Conservation (phyloP, 92 coral and sea anemone species). For the Montipora capitata region DNA sequence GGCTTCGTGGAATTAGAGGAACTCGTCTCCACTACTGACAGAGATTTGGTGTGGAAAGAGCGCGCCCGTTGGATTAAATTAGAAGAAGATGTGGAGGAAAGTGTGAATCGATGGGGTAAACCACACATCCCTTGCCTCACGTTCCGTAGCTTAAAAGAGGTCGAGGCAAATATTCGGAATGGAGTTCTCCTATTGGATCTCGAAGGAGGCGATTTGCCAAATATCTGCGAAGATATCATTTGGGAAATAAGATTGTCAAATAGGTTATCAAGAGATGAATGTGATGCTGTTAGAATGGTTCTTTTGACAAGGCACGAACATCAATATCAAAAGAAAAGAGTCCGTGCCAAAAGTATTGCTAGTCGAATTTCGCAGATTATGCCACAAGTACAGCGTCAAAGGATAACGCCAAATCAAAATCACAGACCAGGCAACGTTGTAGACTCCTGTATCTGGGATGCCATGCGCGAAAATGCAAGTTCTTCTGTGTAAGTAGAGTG, state of each 20-base stretch:
- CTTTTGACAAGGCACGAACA: conserved; percentile 93
- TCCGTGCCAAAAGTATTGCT: conserved; percentile 23
- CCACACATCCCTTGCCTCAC: conserved; percentile 96
- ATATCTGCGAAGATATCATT: conserved; percentile 84
- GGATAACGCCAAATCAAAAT: no score
- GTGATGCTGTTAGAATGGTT: conserved; percentile 73
- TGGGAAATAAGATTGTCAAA: conserved; percentile 68
- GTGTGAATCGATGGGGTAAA: conserved; percentile 98
- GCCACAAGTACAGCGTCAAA: conserved; percentile 25
- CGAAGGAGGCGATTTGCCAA: conserved; percentile 62
- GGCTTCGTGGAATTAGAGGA: conserved; percentile 99
- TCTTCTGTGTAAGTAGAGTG: conserved; percentile 16
- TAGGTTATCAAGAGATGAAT: conserved; percentile 69
- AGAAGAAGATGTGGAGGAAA: conserved; percentile 96
- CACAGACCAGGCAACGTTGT: background rate
- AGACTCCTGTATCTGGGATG: background rate
- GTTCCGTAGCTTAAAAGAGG: conserved; percentile 82
- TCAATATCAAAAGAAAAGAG: conserved; percentile 78
- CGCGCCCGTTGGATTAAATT: conserved; percentile 98
- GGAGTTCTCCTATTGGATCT: conserved; percentile 88
- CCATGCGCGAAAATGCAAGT: background rate
- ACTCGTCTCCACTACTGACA: conserved; percentile 70
- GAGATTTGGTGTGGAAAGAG: conserved; percentile 93
- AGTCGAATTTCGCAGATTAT: conserved; percentile 63
- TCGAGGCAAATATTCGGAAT: conserved; percentile 76